Evolutionary conservation across 1,140 invertebrate genomes (phyloP).

Genomic region (Platyscapa corneri): DNA sequence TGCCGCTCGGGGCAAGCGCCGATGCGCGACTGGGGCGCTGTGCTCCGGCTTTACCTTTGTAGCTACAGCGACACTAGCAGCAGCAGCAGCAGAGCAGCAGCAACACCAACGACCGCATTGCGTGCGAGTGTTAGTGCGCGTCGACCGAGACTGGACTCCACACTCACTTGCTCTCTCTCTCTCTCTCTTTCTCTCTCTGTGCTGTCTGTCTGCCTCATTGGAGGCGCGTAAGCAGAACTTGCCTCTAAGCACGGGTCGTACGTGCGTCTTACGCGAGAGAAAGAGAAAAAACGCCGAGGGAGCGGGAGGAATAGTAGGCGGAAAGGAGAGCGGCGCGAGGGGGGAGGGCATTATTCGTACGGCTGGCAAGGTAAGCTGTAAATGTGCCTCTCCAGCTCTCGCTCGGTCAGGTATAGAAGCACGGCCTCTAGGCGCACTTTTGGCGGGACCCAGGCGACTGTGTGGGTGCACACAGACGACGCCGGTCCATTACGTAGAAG

Average conservation of each 20-base stretch:
- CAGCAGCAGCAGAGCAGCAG: not conserved
- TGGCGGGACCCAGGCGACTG: not conserved
- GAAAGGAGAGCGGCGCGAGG: not conserved
- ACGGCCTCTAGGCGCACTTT: not conserved
- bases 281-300: not conserved
- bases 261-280: slow-evolving; percentile 15
- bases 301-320: not conserved
- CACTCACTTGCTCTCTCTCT: not conserved
- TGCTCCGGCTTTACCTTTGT: not conserved
- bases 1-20: slow-evolving; percentile 54
- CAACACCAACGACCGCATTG: not conserved
- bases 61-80: not conserved
- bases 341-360: not conserved
- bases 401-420: not conserved
- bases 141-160: not conserved
- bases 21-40: slow-evolving; percentile 47
- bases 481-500: not conserved
- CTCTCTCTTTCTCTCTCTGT: not conserved
- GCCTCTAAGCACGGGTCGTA: too few relatives aligned
- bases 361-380: slow-evolving; percentile 19
- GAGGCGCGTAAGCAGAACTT: not conserved
- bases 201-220: not conserved
- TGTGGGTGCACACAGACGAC: not conserved
- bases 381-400: not conserved
- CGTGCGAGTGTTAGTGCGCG: not conserved